A percentile compares a stretch with the other conserved stretches of the same genome.
These are phyloP conservation scores for Aphelenchoides avenae DNA, from an alignment of 1,140 invertebrate species.

Conservation along the genomic window DNA sequence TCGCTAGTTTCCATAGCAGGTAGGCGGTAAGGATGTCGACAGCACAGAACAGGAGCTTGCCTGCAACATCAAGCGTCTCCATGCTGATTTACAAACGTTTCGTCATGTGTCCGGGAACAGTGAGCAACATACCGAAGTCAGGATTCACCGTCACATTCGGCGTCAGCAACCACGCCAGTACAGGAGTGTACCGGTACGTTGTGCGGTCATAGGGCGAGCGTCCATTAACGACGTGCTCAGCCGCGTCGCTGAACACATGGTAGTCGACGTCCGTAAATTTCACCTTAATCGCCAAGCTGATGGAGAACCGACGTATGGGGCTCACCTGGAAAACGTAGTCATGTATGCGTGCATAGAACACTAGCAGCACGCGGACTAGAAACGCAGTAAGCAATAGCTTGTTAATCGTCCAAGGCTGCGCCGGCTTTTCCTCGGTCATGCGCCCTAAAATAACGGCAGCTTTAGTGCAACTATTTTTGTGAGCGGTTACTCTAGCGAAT, in stretches of 20 bases:
- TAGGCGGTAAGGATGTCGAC: constrained; percentile 75
- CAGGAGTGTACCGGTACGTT: constrained; percentile 90
- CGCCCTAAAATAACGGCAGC: no score
- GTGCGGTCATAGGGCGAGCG: constrained; percentile 79
- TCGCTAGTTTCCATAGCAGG: constrained; percentile 65
- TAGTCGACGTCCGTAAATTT: constrained; percentile 96
- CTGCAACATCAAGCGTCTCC: constrained; percentile 61
- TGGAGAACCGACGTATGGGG: not conserved
- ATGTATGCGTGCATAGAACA: constrained; percentile 53
- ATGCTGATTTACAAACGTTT: not conserved
- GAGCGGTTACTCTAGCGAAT: no score
- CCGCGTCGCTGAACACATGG: constrained; percentile 89
- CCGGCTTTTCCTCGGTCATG: no score
- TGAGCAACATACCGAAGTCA: constrained; percentile 47
- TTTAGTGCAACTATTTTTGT: no score
- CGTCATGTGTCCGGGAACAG: no score
- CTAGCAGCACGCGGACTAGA: constrained; percentile 39
- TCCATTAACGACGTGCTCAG: constrained; percentile 71
- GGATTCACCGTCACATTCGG: constrained; percentile 74
- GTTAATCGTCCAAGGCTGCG: constrained; percentile 14
- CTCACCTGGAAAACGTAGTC: constrained; percentile 56
- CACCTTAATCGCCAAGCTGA: constrained; percentile 67
- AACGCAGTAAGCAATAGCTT: constrained; percentile 32
- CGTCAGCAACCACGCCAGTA: constrained; percentile 77
- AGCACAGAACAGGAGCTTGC: constrained; percentile 82